These are phyloP conservation scores for Eupithecia insigniata DNA, from an alignment of 2,888 invertebrate species.

Conservation along the genomic window DNA sequence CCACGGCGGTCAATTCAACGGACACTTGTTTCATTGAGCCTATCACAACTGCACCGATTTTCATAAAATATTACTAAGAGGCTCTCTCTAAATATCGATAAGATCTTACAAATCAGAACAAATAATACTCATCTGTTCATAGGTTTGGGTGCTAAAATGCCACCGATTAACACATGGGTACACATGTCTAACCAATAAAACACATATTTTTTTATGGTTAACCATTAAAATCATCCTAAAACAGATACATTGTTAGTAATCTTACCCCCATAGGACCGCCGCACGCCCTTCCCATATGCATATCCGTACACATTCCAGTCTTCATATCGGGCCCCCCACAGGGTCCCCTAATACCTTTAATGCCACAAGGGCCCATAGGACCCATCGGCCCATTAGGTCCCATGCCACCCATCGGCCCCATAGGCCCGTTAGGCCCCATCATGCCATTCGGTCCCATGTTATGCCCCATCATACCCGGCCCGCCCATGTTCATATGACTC, in stretches of 20 bases:
- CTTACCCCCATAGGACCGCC: slow-evolving; percentile 83
- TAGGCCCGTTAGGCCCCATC: slow-evolving; percentile 75
- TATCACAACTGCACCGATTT: background rate
- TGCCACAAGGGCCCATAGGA: slow-evolving; percentile 81
- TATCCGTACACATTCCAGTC: slow-evolving; percentile 79
- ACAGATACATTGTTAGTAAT: slow-evolving; percentile 24
- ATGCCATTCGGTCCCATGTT: slow-evolving; percentile 49
- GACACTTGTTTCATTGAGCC: too few relatives aligned
- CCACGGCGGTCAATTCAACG: background rate
- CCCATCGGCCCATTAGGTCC: slow-evolving; percentile 79
- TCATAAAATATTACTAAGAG: background rate
- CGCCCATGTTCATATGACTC: slow-evolving; percentile 54
- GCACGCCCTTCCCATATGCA: slow-evolving; percentile 82
- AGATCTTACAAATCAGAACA: background rate
- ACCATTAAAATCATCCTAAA: background rate
- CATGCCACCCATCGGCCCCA: slow-evolving; percentile 67
- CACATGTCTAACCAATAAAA: background rate
- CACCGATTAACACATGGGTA: background rate
- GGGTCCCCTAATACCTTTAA: slow-evolving; percentile 78
- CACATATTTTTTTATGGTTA: background rate
- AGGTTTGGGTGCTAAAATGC: background rate
- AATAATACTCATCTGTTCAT: background rate
- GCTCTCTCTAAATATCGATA: background rate
- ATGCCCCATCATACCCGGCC: slow-evolving; percentile 52
- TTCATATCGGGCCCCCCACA: slow-evolving; percentile 83